A percentile compares a stretch with the other conserved stretches of the same genome.
These are phyloP conservation scores for Aurelia sp. DNA, from an alignment of 30 jellyfish, hydroid and myxozoan genomes.

Conservation along the genomic window DNA sequence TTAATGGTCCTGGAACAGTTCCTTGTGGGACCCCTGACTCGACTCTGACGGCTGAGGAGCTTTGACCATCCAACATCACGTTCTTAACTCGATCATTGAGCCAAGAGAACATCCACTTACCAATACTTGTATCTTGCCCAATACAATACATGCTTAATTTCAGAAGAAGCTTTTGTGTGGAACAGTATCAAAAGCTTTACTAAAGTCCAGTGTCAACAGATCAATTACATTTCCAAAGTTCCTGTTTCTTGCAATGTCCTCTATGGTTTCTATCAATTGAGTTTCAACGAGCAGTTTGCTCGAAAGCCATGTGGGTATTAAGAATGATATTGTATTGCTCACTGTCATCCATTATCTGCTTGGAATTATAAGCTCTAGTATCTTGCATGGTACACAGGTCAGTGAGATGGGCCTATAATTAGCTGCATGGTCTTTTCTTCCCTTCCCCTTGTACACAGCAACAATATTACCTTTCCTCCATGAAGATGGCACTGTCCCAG, in stretches of 20 bases:
- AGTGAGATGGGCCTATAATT: conserved; percentile 42
- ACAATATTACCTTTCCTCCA: conserved; percentile 54
- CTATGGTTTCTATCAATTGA: conserved; percentile 53
- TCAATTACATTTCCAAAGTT: conserved; percentile 31
- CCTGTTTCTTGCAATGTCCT: conserved; percentile 36
- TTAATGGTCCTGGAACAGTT: too few relatives aligned
- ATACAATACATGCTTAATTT: too few relatives aligned
- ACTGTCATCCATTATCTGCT: conserved; percentile 33
- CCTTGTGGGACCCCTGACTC: too few relatives aligned
- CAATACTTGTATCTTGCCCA: too few relatives aligned
- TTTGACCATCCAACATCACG: too few relatives aligned
- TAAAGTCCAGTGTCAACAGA: conserved; percentile 49
- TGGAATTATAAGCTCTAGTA: conserved; percentile 46
- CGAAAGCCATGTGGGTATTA: conserved; percentile 55
- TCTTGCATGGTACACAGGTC: conserved; percentile 55
- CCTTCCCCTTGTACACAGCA: conserved; percentile 53
- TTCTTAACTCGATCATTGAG: too few relatives aligned
- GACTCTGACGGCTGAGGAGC: too few relatives aligned
- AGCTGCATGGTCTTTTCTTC: conserved; percentile 22
- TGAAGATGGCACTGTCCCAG: conserved; percentile 51
- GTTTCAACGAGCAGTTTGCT: conserved; percentile 63
- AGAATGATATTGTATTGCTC: conserved; percentile 26
- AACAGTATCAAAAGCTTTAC: conserved; percentile 43
- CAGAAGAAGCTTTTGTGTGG: too few relatives aligned
- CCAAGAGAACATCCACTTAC: too few relatives aligned